These are phyloP conservation scores for Turritopsis rubra DNA, from an alignment of 30 jellyfish, hydroid and myxozoan genomes.

Conservation along the genomic window DNA sequence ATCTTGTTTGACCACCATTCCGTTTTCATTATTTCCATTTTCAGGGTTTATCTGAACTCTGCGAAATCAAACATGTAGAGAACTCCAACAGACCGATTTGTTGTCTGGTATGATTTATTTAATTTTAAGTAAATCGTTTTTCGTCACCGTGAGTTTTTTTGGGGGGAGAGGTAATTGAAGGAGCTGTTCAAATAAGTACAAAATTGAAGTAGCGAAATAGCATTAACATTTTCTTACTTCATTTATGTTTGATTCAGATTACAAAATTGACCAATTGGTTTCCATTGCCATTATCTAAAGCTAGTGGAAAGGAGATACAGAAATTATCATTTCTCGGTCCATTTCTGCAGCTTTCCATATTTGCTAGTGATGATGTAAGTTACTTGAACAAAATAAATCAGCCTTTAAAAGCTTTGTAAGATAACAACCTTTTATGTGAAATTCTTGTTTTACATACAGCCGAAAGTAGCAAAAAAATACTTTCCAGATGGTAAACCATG, in stretches of 20 bases:
- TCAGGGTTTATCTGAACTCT: slow-evolving; percentile 71
- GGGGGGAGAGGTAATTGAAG: too few species aligned
- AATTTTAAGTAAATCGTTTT: too few species aligned
- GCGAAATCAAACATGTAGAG: slow-evolving; percentile 51
- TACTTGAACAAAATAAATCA: neutral
- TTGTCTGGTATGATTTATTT: slow-evolving; percentile 47
- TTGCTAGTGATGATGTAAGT: slow-evolving; percentile 94
- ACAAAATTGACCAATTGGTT: slow-evolving; percentile 61
- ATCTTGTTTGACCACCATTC: too few species aligned
- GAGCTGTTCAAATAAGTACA: too few species aligned
- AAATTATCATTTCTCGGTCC: slow-evolving; percentile 80
- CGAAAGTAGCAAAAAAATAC: slow-evolving; percentile 87
- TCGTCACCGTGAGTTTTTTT: too few species aligned
- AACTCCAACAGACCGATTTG: slow-evolving; percentile 73
- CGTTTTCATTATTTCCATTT: too few species aligned
- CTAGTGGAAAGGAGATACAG: slow-evolving; percentile 80
- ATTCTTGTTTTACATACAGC: slow-evolving; percentile 26
- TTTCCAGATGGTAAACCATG: slow-evolving; percentile 88
- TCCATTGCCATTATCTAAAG: slow-evolving; percentile 81
- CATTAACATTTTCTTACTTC: neutral
- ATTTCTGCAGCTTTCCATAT: slow-evolving; percentile 73
- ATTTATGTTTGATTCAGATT: slow-evolving; percentile 36
- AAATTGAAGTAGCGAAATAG: too few species aligned
- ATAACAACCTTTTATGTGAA: neutral
- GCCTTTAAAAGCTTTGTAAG: neutral